These are phyloP conservation scores for Gallinago undulata DNA, from an alignment of 2,113 vertebrate species.

Conservation along the genomic window DNA sequence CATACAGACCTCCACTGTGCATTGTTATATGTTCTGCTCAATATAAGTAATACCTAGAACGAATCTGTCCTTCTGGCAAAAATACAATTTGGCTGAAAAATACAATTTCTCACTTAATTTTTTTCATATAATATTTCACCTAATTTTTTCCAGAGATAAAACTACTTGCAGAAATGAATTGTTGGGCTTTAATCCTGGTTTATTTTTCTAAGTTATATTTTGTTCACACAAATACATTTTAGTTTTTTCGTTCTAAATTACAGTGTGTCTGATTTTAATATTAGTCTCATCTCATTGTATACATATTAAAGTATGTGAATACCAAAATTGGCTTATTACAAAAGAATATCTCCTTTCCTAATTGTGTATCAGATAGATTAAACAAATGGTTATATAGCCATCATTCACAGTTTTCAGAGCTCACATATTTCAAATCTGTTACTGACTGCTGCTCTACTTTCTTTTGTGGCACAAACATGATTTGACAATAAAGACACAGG, in stretches of 20 bases:
- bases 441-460: not conserved
- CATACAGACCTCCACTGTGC: not conserved
- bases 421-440: not conserved
- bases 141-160: not conserved
- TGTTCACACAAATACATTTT: not conserved
- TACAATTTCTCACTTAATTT: not conserved
- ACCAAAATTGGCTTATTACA: not conserved
- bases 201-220: not conserved
- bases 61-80: not conserved
- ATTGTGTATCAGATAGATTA: not conserved
- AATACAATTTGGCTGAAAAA: not conserved
- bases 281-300: not conserved
- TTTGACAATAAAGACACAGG: constrained; percentile 3
- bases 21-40: not conserved
- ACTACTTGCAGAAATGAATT: not conserved
- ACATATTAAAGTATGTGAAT: not conserved
- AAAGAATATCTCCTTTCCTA: not conserved
- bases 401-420: not conserved
- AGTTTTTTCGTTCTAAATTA: not conserved
- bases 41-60: not conserved
- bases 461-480: not conserved
- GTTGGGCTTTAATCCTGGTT: not conserved
- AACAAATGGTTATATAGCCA: not conserved
- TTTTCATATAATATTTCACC: not conserved
- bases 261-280: not conserved